phyloP scores from a whole-genome alignment of 2,888 invertebrate species.

The Parthenolecanium corni region DNA sequence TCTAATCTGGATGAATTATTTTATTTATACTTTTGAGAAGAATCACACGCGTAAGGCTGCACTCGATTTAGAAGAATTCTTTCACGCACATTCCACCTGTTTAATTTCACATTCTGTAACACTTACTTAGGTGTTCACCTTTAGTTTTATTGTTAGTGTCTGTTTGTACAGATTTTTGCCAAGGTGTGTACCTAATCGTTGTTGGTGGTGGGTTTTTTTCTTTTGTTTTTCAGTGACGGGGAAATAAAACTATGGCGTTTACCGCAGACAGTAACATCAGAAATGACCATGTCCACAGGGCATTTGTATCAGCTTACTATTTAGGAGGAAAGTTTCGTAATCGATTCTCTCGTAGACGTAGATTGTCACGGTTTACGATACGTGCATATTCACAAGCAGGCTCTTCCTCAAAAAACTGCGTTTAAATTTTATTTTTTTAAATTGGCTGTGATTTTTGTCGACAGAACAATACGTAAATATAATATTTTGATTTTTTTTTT shows the following conservation, averaged over 20 bases:
- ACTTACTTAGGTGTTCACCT: too few relatives aligned
- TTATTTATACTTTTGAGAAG: too few relatives aligned
- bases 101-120: too few relatives aligned
- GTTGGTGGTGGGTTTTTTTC: constrained; percentile 34
- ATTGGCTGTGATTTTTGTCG: not conserved
- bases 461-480: not conserved
- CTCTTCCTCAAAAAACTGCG: not conserved
- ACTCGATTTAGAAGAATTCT: too few relatives aligned
- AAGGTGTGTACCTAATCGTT: constrained; percentile 10
- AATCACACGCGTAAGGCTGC: too few relatives aligned
- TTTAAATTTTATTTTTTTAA: constrained; percentile 1
- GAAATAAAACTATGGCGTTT: constrained; percentile 56
- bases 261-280: constrained; percentile 36
- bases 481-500: not conserved
- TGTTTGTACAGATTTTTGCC: not conserved
- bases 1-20: too few relatives aligned
- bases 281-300: constrained; percentile 43
- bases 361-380: not conserved
- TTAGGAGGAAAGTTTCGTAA: constrained; percentile 26
- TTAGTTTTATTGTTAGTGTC: not conserved
- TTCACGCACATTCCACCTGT: too few relatives aligned
- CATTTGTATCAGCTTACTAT: constrained; percentile 35
- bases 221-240: constrained; percentile 56
- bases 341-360: not conserved
- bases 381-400: not conserved